Percentiles rank a stretch among this genome's conserved stretches.
phyloP scores from a whole-genome alignment of 1,140 invertebrate species.

The Palaemon carinicauda region DNA sequence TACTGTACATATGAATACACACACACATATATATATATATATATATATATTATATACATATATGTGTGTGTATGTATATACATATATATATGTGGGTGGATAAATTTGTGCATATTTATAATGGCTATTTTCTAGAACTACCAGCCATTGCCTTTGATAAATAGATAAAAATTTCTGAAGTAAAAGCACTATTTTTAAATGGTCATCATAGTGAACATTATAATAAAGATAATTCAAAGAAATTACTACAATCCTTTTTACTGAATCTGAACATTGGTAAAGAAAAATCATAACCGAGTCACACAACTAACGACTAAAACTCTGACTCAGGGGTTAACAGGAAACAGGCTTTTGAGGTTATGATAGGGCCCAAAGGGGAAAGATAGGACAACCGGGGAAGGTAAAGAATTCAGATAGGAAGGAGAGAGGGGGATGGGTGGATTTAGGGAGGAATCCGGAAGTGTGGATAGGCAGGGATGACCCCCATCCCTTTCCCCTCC shows the following conservation, averaged over 20 bases:
- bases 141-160: too few species aligned
- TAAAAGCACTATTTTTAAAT: too few species aligned
- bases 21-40: slow-evolving; percentile 2
- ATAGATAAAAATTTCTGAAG: too few species aligned
- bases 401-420: background rate
- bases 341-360: background rate
- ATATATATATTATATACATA: background rate
- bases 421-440: background rate
- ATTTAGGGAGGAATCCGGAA: too few species aligned
- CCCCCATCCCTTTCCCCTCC: too few species aligned
- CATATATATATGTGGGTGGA: background rate
- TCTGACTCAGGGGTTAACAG: background rate
- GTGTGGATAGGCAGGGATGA: background rate
- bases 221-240: too few species aligned
- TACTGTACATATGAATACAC: background rate
- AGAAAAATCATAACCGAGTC: background rate
- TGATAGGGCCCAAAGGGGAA: background rate
- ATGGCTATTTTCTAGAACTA: too few species aligned
- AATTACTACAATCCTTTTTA: too few species aligned
- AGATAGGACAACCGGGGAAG: background rate
- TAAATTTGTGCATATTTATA: too few species aligned
- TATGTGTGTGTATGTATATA: background rate
- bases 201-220: too few species aligned
- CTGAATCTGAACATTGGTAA: too few species aligned
- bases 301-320: background rate